Percentiles rank a stretch among this genome's conserved stretches.
Evolutionary conservation across 2,113 vertebrate genomes (phyloP).

Genomic region (Menura novaehollandiae): DNA sequence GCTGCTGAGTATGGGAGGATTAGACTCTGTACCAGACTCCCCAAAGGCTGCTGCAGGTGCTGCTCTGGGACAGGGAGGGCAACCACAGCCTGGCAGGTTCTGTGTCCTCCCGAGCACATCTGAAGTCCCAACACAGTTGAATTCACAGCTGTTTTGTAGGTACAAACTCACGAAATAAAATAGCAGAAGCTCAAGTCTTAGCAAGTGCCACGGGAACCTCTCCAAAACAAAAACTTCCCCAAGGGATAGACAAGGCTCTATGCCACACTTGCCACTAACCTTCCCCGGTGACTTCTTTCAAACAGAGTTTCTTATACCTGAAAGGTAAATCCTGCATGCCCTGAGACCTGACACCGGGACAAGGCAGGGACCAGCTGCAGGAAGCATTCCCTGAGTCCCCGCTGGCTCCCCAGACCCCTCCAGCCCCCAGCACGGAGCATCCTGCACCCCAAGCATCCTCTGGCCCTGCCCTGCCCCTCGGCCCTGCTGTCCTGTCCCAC

Average conservation of each 20-base stretch:
- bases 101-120: not conserved
- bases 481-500: not conserved
- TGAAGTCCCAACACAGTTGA: not conserved
- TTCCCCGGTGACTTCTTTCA: not conserved
- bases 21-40: too few relatives aligned
- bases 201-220: not conserved
- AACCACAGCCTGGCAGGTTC: not conserved
- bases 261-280: not conserved
- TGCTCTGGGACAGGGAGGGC: not conserved
- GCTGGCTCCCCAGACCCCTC: not conserved
- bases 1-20: not conserved
- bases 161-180: not conserved
- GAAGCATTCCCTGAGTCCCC: not conserved
- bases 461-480: too few relatives aligned
- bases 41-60: not conserved
- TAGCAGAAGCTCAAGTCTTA: not conserved
- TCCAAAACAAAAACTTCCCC: not conserved
- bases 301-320: not conserved
- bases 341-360: fast-evolving
- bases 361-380: not conserved
- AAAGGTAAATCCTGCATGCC: not conserved
- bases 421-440: fast-evolving
- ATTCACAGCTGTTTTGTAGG: not conserved
- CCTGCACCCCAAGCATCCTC: not conserved
- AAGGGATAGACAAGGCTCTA: not conserved